phyloP scores from a whole-genome alignment of 2,113 vertebrate genomes.

The Corythoichthys haematopterus region DNA sequence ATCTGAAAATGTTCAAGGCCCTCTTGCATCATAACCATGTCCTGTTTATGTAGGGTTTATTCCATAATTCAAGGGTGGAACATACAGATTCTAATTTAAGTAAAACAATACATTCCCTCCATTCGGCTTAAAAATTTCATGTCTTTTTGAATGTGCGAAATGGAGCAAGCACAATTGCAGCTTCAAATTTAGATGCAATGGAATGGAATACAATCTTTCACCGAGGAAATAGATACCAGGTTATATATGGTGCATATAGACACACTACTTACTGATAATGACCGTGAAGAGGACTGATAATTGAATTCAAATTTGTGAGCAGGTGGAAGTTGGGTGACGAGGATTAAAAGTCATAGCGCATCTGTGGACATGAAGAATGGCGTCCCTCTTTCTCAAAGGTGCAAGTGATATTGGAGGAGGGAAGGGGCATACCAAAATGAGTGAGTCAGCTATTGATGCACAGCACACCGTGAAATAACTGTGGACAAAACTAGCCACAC shows the following conservation, averaged over 20 bases:
- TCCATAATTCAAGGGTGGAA: too few species aligned
- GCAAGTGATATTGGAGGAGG: background rate
- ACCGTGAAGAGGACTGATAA: background rate
- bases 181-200: background rate
- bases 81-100: background rate
- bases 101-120: background rate
- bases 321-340: background rate
- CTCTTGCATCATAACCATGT: background rate
- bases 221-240: background rate
- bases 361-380: background rate
- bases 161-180: background rate
- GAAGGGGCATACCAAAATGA: background rate
- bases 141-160: background rate
- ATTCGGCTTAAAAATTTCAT: background rate
- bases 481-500: background rate
- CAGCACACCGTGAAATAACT: background rate
- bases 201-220: background rate
- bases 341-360: background rate
- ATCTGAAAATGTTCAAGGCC: background rate
- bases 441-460: background rate
- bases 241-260: slow-evolving; percentile 5
- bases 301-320: background rate
- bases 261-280: slow-evolving; percentile 6
- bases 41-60: background rate
- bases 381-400: background rate